Base-by-base conservation (phyloP, 2,888 invertebrate species). In the Caenorhabditis sp. region DNA sequence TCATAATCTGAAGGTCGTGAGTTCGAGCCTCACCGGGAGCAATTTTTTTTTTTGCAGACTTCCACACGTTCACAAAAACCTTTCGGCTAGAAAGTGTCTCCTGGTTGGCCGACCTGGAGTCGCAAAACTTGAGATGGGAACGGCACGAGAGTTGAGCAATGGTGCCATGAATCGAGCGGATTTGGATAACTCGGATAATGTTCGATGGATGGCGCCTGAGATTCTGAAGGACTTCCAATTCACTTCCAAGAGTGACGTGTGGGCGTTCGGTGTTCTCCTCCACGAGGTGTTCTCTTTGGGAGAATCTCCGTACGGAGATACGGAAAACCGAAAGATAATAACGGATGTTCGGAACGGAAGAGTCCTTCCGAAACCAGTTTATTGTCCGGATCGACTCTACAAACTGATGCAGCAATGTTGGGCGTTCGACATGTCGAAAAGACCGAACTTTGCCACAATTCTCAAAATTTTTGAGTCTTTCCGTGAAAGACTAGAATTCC, bases 281-380 rank as follows among this genome's bases (percentile, higher is more conserved):
- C 98, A 97, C 96, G 99, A 99, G 92, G 95, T 98, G 52, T 92
- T 98, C 89, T 95, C 97, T 0, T 90, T 98, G 55, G 98, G 98
- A 0, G 95, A 96, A 89, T 95, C 96, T 89, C 99, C 99, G 0
- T 99, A 99, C 90, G 95, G 95, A 6, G 95, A 95, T 9, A 92
- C 94, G 78, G 94, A 94, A 71, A 97, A 98, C 30, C 46, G 50
- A 46, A 41, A 35, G 26, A 27, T 66, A 2, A 52, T 66, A 0
- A 48, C 35, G 0, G 72, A 65, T 15, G 73, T 73, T 11, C n/a
- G 73, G 17, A 63, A 96, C 0, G 96, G 96, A 27, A 92, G 94
- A 45, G 92, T 95, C 7, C 56, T 80, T n/a, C 90, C 90, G 46
- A 85, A 89, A 62, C 91, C 91, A 2, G 93, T 93, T 32, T 94